A percentile compares a stretch with the other conserved stretches of the same genome.
Conservation (phyloP, 2,113 vertebrate species). For the Cavia porcellus region DNA sequence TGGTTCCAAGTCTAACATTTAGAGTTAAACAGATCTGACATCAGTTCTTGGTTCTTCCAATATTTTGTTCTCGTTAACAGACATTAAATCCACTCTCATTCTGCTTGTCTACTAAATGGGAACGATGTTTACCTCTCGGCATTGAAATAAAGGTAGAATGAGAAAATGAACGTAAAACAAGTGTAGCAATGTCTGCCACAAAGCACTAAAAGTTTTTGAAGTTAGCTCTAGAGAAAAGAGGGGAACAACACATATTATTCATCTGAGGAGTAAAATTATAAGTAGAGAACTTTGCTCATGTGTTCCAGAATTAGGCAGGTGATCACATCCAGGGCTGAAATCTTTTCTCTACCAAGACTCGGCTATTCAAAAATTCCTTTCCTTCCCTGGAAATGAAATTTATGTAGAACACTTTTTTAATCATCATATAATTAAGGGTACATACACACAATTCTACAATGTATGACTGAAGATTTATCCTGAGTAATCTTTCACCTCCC, state of each 20-base stretch:
- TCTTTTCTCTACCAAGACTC: not conserved
- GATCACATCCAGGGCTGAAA: not conserved
- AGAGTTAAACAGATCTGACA: slow-evolving; percentile 3
- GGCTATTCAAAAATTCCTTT: not conserved
- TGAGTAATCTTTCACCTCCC: slow-evolving; percentile 48
- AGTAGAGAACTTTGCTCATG: not conserved
- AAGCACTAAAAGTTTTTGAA: slow-evolving; percentile 42
- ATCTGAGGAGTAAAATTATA: not conserved
- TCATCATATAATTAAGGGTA: not conserved
- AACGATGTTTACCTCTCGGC: not conserved
- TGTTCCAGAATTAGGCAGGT: not conserved
- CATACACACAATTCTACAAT: not conserved
- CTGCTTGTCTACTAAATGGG: not conserved
- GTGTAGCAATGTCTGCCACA: not conserved
- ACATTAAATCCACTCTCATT: not conserved
- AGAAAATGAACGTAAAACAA: not conserved
- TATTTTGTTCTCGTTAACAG: not conserved
- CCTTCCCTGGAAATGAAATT: not conserved
- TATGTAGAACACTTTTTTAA: not conserved
- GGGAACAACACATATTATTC: not conserved
- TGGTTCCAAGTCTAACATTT: not conserved
- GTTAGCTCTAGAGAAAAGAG: not conserved
- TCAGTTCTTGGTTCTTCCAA: not conserved
- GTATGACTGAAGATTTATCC: slow-evolving; percentile 71
- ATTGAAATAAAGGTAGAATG: not conserved